Percentiles rank a stretch among this genome's conserved stretches.
Evolutionary conservation across 2,888 invertebrate species (phyloP).

Genomic region (Macroteleia sp.): DNA sequence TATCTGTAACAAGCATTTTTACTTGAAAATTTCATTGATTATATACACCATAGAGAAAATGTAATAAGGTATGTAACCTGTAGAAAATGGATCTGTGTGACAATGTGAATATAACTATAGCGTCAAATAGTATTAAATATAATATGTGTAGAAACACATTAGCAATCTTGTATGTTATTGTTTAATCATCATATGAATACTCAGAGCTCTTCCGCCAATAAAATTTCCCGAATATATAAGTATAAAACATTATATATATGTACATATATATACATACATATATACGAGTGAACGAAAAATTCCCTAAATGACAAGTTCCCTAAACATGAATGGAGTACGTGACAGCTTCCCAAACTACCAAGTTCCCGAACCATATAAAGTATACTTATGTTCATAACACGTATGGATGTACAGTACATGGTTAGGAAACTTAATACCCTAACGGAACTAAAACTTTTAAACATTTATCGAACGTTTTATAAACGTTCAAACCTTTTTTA

Average conservation of each 20-base stretch:
- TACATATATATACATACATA: constrained; percentile 22
- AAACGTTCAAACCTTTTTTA: too few species aligned
- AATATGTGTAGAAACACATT: constrained; percentile 56
- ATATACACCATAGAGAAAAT: constrained; percentile 59
- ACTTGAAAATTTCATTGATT: constrained; percentile 75
- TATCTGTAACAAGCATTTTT: constrained; percentile 80
- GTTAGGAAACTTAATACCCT: too few species aligned
- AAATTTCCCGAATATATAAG: constrained; percentile 47
- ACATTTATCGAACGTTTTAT: too few species aligned
- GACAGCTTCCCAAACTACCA: too few species aligned
- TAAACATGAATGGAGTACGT: too few species aligned
- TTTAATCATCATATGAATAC: constrained; percentile 57
- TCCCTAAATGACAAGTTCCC: too few species aligned
- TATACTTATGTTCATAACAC: too few species aligned
- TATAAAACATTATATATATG: constrained; percentile 30
- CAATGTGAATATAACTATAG: constrained; percentile 80
- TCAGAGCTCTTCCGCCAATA: constrained; percentile 55
- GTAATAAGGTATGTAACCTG: constrained; percentile 76
- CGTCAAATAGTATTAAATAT: constrained; percentile 67
- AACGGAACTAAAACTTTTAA: too few species aligned
- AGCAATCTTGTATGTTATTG: constrained; percentile 55
- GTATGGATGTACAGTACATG: too few species aligned
- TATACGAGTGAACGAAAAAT: too few species aligned
- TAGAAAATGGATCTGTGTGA: constrained; percentile 80
- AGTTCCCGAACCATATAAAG: too few species aligned